Base-by-base conservation (phyloP, 1,140 invertebrate species). In the Drosophila nigrodunni region DNA sequence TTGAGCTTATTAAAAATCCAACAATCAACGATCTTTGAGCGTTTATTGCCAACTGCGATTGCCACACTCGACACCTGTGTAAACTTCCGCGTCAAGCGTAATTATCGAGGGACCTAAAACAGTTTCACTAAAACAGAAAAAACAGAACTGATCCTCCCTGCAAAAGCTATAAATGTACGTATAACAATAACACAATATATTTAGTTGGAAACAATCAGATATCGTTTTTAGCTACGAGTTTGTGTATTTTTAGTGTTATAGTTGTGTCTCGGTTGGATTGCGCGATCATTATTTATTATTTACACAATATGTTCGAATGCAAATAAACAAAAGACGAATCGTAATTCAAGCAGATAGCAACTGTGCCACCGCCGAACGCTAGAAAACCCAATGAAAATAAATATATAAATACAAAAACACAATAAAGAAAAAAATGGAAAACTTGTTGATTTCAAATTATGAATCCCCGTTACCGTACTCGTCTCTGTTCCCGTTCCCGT, bases 1-100 rank as follows among this genome's bases (percentile, higher is more conserved):
- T 87, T 77, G 55, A 86, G 78, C 74, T 86, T 77, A 82, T 86
- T 87, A 86, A 86, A 86, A 59, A 7, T 30, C 25, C 25, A 30
- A 30, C 25, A 30, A 30, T 30, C 52, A 60, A 44, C n/a, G 50
- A 15, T 58, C 50, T 30, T 30, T 30, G 6, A 30, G 3, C 3
- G 67, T 75, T 75, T 71, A 58, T 60, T 44, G 34, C 59, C 73
- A 64, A 58, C 60, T 75, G 66, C 50, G 61, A 80, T 73, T 80
- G 55, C 62, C 59, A 59, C 74, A 72, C 80, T 66, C 72, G 77
- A 76, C 80, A 82, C 80, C 80, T 74, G 72, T 52, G 39, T 11
- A 74, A 74, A 50, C 66, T 60, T 60, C 35, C 49, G 71, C 35
- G 35, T 62, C 54, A 70, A 50, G 41, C 41, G 50, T 35, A 37